These are phyloP conservation scores for Leptoclinus maculatus DNA, from an alignment of 2,797 vertebrate genomes.

Conservation along the genomic window DNA sequence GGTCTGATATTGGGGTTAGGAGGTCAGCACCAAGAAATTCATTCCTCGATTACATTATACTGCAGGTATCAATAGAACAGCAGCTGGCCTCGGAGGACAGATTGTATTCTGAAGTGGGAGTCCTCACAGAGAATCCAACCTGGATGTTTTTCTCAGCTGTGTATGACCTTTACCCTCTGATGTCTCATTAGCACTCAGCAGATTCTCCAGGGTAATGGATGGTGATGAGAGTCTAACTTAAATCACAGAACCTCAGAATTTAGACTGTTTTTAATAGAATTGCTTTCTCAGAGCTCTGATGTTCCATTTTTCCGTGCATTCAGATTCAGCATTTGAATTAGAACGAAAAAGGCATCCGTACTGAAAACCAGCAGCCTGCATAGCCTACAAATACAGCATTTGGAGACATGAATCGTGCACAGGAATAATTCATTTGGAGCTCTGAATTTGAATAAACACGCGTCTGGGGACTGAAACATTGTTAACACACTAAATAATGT, in stretches of 20 bases:
- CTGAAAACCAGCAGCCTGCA: not conserved
- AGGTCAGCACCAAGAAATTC: conserved; percentile 9
- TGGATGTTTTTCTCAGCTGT: conserved; percentile 7
- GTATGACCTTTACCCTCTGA: not conserved
- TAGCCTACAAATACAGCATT: not conserved
- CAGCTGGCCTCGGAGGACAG: no score
- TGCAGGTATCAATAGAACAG: conserved; percentile 7
- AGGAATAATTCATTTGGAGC: not conserved
- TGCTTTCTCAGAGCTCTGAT: not conserved
- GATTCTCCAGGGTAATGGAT: not conserved
- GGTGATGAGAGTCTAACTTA: not conserved
- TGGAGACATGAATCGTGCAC: not conserved
- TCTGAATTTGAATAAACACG: not conserved
- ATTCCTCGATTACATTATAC: conserved; percentile 5
- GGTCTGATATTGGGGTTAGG: conserved; percentile 37
- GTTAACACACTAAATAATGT: not conserved
- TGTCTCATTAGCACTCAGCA: conserved; percentile 10
- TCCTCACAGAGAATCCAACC: conserved; percentile 5
- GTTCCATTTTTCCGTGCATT: not conserved
- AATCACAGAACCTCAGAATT: not conserved
- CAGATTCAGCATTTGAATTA: not conserved
- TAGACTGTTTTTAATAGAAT: no score
- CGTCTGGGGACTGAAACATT: not conserved
- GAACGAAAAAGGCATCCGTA: not conserved
- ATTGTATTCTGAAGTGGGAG: not conserved